Conservation (phyloP, 2,888 invertebrate species). For the Nephrotoma guestfalica region DNA sequence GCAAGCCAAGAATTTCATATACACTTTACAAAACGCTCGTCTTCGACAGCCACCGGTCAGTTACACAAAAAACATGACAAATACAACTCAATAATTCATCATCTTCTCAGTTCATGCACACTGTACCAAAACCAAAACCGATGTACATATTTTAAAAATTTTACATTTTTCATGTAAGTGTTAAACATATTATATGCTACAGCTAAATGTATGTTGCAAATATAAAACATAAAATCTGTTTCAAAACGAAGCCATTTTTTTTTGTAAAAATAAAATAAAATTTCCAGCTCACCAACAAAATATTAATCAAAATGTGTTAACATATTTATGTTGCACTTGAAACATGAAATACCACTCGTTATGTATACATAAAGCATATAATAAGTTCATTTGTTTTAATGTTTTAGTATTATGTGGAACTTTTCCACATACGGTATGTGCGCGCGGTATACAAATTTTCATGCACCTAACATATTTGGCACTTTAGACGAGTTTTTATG, state of each 20-base stretch:
- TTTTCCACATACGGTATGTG: not conserved
- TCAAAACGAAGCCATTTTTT: not conserved
- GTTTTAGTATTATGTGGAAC: not conserved
- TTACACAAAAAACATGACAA: not conserved
- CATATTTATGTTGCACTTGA: not conserved
- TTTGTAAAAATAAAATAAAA: too few species aligned
- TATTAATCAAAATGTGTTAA: not conserved
- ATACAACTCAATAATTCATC: not conserved
- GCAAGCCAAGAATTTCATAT: too few species aligned
- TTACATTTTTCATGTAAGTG: not conserved
- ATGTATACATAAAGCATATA: not conserved
- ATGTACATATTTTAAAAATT: not conserved
- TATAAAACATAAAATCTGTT: not conserved
- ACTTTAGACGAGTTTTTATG: too few species aligned
- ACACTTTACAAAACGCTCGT: not conserved
- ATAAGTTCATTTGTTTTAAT: not conserved
- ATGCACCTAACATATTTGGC: not conserved
- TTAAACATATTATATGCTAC: not conserved
- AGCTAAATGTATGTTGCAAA: not conserved
- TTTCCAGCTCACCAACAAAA: not conserved
- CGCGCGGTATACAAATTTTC: not conserved
- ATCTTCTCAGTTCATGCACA: not conserved
- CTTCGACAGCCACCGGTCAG: not conserved
- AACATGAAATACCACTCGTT: not conserved
- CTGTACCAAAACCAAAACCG: not conserved